These are phyloP conservation scores for Agriopis leucophaearia DNA, from an alignment of 2,888 invertebrate species.

Conservation along the genomic window DNA sequence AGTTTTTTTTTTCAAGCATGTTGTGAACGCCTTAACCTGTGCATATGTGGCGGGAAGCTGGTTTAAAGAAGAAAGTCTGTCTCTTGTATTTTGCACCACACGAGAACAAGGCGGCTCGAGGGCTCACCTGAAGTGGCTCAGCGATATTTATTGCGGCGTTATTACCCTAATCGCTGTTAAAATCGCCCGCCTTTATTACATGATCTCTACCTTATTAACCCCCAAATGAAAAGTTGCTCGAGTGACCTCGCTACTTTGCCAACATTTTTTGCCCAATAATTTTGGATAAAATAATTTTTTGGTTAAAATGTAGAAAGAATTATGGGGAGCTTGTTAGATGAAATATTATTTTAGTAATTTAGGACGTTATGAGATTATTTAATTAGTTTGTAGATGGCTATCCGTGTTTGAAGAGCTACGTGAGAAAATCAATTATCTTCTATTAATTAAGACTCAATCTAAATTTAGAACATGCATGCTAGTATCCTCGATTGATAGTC, in stretches of 20 bases:
- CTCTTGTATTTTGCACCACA: slow-evolving; percentile 46
- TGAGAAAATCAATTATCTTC: neutral
- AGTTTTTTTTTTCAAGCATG: no score
- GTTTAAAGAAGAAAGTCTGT: neutral
- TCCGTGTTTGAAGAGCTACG: slow-evolving; percentile 5
- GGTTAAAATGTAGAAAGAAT: slow-evolving; percentile 20
- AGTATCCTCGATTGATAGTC: neutral
- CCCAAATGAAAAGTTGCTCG: slow-evolving; percentile 59
- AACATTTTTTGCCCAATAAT: slow-evolving; percentile 35
- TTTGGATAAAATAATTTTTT: slow-evolving; percentile 29
- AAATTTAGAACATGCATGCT: neutral
- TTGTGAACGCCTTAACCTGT: no score
- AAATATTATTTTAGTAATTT: slow-evolving; percentile 22
- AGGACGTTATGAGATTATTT: slow-evolving; percentile 14
- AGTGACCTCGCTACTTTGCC: slow-evolving; percentile 53
- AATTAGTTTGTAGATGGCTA: slow-evolving; percentile 12
- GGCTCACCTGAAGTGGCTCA: slow-evolving; percentile 73
- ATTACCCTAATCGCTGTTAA: slow-evolving; percentile 79
- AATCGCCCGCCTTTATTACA: slow-evolving; percentile 77
- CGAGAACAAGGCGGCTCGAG: slow-evolving; percentile 47
- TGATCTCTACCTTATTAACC: slow-evolving; percentile 70
- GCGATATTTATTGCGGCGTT: slow-evolving; percentile 80
- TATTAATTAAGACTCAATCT: neutral
- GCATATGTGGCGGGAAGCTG: no score
- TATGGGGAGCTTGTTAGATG: slow-evolving; percentile 16